phyloP scores from a whole-genome alignment of 2,888 invertebrate species.

The Drosophila yooni region DNA sequence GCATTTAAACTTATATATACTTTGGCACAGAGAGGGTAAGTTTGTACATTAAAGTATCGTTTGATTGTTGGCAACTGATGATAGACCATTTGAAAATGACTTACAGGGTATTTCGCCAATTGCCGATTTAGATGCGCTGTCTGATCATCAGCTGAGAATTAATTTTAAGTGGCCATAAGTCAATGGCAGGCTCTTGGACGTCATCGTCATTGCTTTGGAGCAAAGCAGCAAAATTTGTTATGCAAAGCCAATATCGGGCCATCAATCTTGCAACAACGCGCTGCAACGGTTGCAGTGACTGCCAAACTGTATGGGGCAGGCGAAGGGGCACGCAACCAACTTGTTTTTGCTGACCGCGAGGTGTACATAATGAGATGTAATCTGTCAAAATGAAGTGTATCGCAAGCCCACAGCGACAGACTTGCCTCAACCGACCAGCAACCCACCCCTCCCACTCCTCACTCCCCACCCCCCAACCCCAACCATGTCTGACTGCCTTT shows the following conservation, averaged over 20 bases:
- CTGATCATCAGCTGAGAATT: constrained; percentile 51
- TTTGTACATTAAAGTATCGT: not conserved
- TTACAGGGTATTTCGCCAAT: constrained; percentile 8
- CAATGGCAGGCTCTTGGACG: constrained; percentile 42
- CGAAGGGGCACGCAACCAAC: constrained; percentile 49
- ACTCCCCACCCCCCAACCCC: not conserved
- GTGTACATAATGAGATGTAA: constrained; percentile 84
- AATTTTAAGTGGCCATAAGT: constrained; percentile 76
- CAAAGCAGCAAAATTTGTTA: constrained; percentile 39
- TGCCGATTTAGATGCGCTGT: constrained; percentile 6
- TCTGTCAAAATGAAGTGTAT: constrained; percentile 84
- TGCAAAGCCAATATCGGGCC: constrained; percentile 72
- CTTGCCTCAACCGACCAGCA: constrained; percentile 4
- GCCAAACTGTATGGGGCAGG: constrained; percentile 49
- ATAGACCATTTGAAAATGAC: not conserved
- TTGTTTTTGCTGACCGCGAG: constrained; percentile 73
- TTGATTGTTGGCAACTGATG: not conserved
- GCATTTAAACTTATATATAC: not conserved
- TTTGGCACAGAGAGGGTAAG: not conserved
- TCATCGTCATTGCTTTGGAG: constrained; percentile 40
- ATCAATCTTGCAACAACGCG: constrained; percentile 63
- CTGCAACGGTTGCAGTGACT: constrained; percentile 45
- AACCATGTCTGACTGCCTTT: constrained; percentile 13
- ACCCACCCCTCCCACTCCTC: not conserved
- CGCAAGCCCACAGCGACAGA: constrained; percentile 59